Conservation (phyloP, 2,113 vertebrate species). For the Bubo bubo region DNA sequence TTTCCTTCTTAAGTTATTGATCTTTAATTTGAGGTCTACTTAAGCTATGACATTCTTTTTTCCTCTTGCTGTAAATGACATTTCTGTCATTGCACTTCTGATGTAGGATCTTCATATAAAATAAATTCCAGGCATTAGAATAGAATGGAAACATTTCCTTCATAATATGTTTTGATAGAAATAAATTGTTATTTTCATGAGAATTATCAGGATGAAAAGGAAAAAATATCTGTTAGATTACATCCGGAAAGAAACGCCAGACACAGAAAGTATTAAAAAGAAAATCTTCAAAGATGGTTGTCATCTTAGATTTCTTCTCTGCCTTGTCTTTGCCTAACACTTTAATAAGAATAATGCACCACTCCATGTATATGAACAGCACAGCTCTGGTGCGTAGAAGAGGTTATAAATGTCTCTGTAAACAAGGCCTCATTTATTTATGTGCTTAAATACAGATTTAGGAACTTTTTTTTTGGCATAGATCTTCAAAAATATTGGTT, state of each 20-base stretch:
- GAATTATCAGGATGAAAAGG: background rate
- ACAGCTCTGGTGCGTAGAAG: background rate
- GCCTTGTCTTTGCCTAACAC: background rate
- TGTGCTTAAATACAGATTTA: background rate
- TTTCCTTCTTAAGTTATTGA: conserved; percentile 4
- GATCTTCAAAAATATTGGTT: background rate
- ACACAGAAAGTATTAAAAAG: background rate
- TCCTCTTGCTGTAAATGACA: background rate
- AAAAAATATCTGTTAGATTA: background rate
- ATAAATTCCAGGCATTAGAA: background rate
- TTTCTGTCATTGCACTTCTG: background rate
- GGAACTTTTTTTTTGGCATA: background rate
- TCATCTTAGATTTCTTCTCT: background rate
- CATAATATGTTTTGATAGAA: background rate
- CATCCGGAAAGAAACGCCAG: background rate
- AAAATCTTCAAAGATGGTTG: background rate
- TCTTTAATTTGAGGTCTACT: conserved; percentile 9
- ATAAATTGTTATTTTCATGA: background rate
- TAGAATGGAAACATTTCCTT: background rate
- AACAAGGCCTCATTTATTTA: background rate
- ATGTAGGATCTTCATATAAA: background rate
- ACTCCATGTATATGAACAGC: background rate
- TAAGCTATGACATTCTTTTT: background rate
- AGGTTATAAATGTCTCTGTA: background rate
- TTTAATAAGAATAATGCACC: background rate